A percentile compares a stretch with the other conserved stretches of the same genome.
Conservation (phyloP, 30 jellyfish, hydroid and myxozoan species). For the Rhopilema esculentum region DNA sequence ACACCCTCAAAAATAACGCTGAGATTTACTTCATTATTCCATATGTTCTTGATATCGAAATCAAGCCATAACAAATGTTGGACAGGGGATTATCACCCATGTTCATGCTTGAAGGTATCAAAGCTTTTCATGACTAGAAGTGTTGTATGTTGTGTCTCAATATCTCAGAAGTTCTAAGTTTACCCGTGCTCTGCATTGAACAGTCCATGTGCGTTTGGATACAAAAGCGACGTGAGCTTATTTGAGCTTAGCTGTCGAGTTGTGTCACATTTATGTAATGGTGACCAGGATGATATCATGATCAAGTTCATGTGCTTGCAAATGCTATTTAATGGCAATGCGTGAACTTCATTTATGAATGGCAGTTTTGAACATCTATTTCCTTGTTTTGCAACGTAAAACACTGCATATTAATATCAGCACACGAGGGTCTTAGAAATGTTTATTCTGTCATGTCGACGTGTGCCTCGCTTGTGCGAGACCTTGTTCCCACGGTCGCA, state of each 20-base stretch:
- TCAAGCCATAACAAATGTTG: no score
- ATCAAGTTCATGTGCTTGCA: not conserved
- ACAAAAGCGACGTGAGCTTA: no score
- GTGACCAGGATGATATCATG: not conserved
- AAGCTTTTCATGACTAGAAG: no score
- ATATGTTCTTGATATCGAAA: no score
- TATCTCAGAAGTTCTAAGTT: no score
- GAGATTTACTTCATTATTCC: no score
- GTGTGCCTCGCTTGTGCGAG: slow-evolving; percentile 53
- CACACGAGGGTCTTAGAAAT: slow-evolving; percentile 65
- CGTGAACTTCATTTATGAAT: slow-evolving; percentile 5
- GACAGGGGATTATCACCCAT: no score
- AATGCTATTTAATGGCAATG: slow-evolving; percentile 15
- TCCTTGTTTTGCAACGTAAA: not conserved
- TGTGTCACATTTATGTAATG: not conserved
- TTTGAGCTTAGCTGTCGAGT: not conserved
- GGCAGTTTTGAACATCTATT: not conserved
- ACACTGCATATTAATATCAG: slow-evolving; percentile 34
- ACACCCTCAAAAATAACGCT: no score
- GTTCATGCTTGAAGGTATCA: no score
- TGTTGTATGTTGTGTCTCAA: no score
- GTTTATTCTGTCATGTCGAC: not conserved
- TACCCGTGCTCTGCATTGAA: no score
- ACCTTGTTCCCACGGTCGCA: slow-evolving; percentile 75
- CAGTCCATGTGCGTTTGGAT: no score